A percentile compares a stretch with the other conserved stretches of the same genome.
Evolutionary conservation across 2,797 vertebrate species (phyloP).

Genomic region (Champsocephalus esox): DNA sequence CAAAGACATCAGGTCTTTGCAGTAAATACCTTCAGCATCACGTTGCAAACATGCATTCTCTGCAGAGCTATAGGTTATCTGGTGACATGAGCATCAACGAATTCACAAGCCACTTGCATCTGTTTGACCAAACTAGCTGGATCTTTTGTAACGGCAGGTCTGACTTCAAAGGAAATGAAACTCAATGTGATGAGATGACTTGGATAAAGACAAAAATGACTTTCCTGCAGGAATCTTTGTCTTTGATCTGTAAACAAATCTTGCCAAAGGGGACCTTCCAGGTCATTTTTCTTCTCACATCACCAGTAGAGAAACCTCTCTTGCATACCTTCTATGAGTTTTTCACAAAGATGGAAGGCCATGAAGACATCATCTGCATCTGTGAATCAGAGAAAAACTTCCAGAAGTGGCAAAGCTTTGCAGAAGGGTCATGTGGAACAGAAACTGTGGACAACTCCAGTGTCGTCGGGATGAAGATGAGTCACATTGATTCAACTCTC

Average conservation of each 20-base stretch:
- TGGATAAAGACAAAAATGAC: constrained; percentile 88
- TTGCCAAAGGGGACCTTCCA: constrained; percentile 83
- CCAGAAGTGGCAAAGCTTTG: constrained; percentile 83
- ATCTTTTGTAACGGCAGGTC: constrained; percentile 89
- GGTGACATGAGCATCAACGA: constrained; percentile 67
- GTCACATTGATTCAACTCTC: constrained; percentile 85
- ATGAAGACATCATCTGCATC: constrained; percentile 87
- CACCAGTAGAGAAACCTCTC: constrained; percentile 85
- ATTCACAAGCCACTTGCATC: constrained; percentile 70
- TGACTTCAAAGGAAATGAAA: constrained; percentile 84
- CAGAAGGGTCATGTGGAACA: constrained; percentile 80
- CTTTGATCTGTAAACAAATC: constrained; percentile 87
- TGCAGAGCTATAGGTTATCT: constrained; percentile 82
- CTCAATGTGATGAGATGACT: constrained; percentile 84
- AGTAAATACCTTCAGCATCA: constrained; percentile 82
- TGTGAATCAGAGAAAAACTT: constrained; percentile 84
- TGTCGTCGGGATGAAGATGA: constrained; percentile 88
- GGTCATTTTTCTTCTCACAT: constrained; percentile 87
- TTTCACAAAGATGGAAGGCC: constrained; percentile 88
- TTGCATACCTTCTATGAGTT: constrained; percentile 88
- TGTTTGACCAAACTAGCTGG: constrained; percentile 90
- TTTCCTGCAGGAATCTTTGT: constrained; percentile 84
- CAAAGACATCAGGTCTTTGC: constrained; percentile 84
- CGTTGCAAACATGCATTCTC: constrained; percentile 80
- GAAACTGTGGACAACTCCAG: constrained; percentile 77